Conservation (phyloP, 2,888 invertebrate species). For the Microctonus hyperodae region DNA sequence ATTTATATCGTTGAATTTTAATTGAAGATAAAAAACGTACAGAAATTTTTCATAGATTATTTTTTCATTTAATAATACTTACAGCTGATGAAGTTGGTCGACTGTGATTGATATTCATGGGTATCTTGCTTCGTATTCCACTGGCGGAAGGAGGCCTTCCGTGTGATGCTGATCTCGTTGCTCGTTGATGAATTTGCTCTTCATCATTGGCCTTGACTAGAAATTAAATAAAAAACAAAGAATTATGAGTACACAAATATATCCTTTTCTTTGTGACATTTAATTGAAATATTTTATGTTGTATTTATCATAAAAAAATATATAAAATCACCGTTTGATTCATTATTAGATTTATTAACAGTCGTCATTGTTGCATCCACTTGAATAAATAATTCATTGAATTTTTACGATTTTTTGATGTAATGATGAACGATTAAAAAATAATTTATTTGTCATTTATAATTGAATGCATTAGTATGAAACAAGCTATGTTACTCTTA, state of each 20-base stretch:
- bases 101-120: slow-evolving; percentile 32
- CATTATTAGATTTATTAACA: background rate
- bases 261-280: background rate
- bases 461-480: background rate
- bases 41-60: background rate
- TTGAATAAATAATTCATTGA: slow-evolving; percentile 11
- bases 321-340: background rate
- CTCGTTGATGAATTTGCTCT: background rate
- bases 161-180: slow-evolving; percentile 27
- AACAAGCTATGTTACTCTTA: slow-evolving; percentile 31
- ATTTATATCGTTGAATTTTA: background rate
- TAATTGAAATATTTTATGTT: background rate
- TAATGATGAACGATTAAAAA: slow-evolving; percentile 11
- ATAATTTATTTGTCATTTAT: slow-evolving; percentile 11
- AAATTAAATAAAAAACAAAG: background rate
- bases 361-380: slow-evolving; percentile 16
- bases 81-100: slow-evolving; percentile 17
- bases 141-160: slow-evolving; percentile 31
- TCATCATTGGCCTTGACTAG: slow-evolving; percentile 3
- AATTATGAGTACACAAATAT: background rate
- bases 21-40: background rate
- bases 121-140: slow-evolving; percentile 37
- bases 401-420: slow-evolving; percentile 24
- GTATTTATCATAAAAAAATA: background rate
- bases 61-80: background rate